Conservation (phyloP, 2,888 invertebrate genomes). For the Salpingus planirostris region DNA sequence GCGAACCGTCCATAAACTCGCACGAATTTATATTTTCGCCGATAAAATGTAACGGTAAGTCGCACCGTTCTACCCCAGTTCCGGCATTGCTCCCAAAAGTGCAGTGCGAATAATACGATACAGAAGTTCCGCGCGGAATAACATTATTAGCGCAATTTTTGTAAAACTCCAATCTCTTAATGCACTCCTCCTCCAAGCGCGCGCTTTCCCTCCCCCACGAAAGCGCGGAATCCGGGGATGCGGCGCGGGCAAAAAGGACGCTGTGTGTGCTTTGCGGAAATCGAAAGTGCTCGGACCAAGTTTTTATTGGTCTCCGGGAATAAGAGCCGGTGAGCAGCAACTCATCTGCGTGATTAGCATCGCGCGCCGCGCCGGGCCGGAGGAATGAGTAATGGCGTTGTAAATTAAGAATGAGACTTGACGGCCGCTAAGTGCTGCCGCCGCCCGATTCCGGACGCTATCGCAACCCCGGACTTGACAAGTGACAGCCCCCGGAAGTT, state of each 20-base stretch:
- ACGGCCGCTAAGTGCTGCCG: slow-evolving; percentile 30
- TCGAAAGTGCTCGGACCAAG: slow-evolving; percentile 9
- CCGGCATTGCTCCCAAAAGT: too few species aligned
- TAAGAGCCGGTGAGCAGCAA: slow-evolving; percentile 4
- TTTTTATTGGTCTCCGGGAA: slow-evolving; percentile 9
- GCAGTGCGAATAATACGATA: too few species aligned
- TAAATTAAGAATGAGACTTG: slow-evolving; percentile 34
- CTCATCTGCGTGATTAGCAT: slow-evolving; percentile 16
- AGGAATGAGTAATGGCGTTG: slow-evolving; percentile 31
- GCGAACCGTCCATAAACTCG: too few species aligned
- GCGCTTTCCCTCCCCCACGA: too few species aligned
- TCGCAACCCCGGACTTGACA: slow-evolving; percentile 21
- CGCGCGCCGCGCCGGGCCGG: slow-evolving; percentile 15
- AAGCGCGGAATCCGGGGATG: too few species aligned
- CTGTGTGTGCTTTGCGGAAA: slow-evolving; percentile 1
- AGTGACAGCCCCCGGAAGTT: slow-evolving; percentile 25
- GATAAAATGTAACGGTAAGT: too few species aligned
- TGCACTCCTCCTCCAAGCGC: too few species aligned
- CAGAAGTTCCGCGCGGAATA: too few species aligned
- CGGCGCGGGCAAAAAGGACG: not conserved
- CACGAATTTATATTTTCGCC: too few species aligned
- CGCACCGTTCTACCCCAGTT: too few species aligned
- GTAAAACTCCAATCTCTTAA: too few species aligned
- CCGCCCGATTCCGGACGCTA: slow-evolving; percentile 24
- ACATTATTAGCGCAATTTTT: too few species aligned